These are phyloP conservation scores for Rhyacichthys aspro DNA, from an alignment of 2,797 vertebrate genomes.

Conservation along the genomic window DNA sequence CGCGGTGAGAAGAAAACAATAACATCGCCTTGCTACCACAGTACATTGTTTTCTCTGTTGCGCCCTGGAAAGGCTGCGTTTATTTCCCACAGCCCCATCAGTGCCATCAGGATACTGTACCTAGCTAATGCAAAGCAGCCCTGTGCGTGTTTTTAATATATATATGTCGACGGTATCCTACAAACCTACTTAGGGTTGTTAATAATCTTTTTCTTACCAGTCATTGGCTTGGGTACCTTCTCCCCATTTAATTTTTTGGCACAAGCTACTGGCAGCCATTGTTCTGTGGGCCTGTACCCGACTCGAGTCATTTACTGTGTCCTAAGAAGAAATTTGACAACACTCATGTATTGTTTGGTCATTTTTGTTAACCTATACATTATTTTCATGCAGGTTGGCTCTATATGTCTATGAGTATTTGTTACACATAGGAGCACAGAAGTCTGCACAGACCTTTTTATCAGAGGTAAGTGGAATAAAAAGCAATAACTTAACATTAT, in stretches of 20 bases:
- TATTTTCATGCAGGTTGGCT: conserved; percentile 83
- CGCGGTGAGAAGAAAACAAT: conserved; percentile 64
- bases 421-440: conserved; percentile 97
- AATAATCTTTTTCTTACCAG: conserved; percentile 26
- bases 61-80: conserved; percentile 57
- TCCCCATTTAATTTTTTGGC: conserved; percentile 65
- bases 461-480: conserved; percentile 88
- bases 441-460: conserved; percentile 98
- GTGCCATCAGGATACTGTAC: conserved; percentile 50
- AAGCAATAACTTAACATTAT: conserved; percentile 15
- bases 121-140: conserved; percentile 40
- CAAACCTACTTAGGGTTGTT: conserved; percentile 26
- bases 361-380: conserved; percentile 10
- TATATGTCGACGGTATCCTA: conserved; percentile 12
- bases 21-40: conserved; percentile 62
- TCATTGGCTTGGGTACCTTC: conserved; percentile 43
- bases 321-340: conserved; percentile 23
- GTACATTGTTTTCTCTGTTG: conserved; percentile 74
- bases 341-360: conserved; percentile 7
- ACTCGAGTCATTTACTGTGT: conserved; percentile 48
- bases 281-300: conserved; percentile 70
- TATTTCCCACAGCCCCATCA: conserved; percentile 63
- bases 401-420: conserved; percentile 98
- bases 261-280: conserved; percentile 73
- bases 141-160: not conserved